phyloP scores from a whole-genome alignment of 2,888 invertebrate genomes.

The Polylopha cassiicola region DNA sequence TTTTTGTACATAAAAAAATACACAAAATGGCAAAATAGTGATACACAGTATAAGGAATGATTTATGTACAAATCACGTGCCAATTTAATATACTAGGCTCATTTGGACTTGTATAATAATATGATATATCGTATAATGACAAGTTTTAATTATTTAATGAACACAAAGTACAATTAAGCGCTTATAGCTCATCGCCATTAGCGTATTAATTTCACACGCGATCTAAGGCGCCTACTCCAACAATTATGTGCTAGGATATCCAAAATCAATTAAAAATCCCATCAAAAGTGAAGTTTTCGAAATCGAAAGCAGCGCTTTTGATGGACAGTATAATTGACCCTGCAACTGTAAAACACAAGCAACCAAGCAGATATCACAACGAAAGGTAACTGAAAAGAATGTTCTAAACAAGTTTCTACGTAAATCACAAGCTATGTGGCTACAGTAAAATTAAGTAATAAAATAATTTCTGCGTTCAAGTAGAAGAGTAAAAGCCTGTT shows the following conservation, averaged over 20 bases:
- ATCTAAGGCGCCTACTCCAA: constrained; percentile 24
- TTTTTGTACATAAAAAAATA: constrained; percentile 2
- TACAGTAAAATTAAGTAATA: too few relatives aligned
- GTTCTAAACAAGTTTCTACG: constrained; percentile 2
- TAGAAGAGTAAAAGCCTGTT: too few relatives aligned
- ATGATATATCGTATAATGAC: too few relatives aligned
- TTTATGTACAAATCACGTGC: too few relatives aligned
- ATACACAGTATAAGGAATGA: constrained; percentile 1
- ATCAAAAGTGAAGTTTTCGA: constrained; percentile 47
- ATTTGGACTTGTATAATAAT: too few relatives aligned
- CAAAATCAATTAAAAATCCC: constrained; percentile 65
- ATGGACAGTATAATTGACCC: constrained; percentile 70
- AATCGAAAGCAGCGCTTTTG: constrained; percentile 39
- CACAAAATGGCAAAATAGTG: background rate
- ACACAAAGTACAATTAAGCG: too few relatives aligned
- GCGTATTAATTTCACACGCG: constrained; percentile 5
- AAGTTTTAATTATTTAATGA: too few relatives aligned
- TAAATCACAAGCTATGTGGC: too few relatives aligned
- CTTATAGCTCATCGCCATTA: too few relatives aligned
- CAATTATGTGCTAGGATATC: constrained; percentile 67
- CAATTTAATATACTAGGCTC: too few relatives aligned
- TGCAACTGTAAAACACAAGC: constrained; percentile 59
- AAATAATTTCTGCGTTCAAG: too few relatives aligned
- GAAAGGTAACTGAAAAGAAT: constrained; percentile 14
- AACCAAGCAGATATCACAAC: constrained; percentile 62